Evolutionary conservation across 2,797 vertebrate genomes (phyloP), one percentile per base, ranked within the genome.

Genomic region (Sebastes vulpes): DNA sequence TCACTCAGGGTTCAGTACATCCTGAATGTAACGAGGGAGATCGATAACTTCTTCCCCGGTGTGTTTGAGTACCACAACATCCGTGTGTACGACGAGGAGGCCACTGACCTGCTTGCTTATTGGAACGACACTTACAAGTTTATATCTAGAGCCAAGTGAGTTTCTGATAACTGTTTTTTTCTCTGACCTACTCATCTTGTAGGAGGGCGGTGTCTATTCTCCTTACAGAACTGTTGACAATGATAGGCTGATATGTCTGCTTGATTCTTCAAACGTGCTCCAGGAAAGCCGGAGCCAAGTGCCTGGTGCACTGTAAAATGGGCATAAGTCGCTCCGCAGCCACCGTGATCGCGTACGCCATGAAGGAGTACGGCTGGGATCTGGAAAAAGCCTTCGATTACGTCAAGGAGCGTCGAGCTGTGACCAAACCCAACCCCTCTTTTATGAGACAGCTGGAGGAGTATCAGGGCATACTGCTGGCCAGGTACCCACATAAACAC

Each of bases 111-210:
- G 75, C 95, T 99, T 67, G 98, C 98, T 46, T 99, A 98, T 87
- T 99, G 98, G 98, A 99, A 99, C 28, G 98, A 99, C 65, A 99
- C 98, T 56, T 99, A 97, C 94, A 99, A 99, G 93, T 99, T 99
- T 95, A 99, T 99, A 96, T 97, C 98, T 70, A 98, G 98, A 95
- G 98, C 98, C 84, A 99, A 98, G 98, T 99, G 92, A 96, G 90
- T 92, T 68, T 70, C 26, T 56, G 8, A 38, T 5, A 7, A 3
- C 18, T 58, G 6, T 26, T 35, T 38, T 38, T 14, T 11, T 57
- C 9, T 74, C 28, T 52, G 16, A 28, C 57, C 52, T 26, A 1
- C 23, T 70, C 16, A 4, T 48, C 4, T 29, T n/a, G 14, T 67
- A 25, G 25, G 28, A 25, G 2, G 11, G 14, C 6, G 60, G 38